Conservation (phyloP, 2,888 invertebrate species). For the Euplagia quadripunctaria region DNA sequence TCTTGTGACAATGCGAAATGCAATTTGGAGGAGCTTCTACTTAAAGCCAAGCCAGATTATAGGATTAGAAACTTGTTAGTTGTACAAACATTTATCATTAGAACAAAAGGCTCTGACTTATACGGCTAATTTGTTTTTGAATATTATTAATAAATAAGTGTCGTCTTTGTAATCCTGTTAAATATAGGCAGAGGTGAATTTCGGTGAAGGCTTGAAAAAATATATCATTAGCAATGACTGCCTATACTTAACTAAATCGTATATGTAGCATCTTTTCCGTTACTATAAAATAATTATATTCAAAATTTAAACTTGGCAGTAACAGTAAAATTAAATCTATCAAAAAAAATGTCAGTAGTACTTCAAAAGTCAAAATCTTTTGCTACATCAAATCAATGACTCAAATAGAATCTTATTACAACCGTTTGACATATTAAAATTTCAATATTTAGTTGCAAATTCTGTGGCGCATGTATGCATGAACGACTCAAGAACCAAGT, state of each 20-base stretch:
- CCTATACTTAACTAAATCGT: no score
- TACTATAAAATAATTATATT: no score
- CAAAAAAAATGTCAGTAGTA: not conserved
- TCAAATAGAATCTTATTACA: conserved; percentile 15
- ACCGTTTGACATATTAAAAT: conserved; percentile 46
- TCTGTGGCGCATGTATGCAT: conserved; percentile 29
- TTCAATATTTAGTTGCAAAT: conserved; percentile 53
- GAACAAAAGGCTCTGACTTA: conserved; percentile 24
- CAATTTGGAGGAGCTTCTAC: conserved; percentile 35
- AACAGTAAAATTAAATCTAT: not conserved
- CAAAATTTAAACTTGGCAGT: no score
- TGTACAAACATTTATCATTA: conserved; percentile 44
- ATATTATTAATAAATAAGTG: conserved; percentile 8
- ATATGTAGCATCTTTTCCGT: no score
- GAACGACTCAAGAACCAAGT: conserved; percentile 41
- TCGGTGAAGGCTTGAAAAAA: no score
- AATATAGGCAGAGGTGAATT: no score
- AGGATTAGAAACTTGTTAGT: conserved; percentile 46
- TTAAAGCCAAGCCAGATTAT: conserved; percentile 43
- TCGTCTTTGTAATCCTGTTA: no score
- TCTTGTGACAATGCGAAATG: conserved; percentile 47
- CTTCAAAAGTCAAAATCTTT: not conserved
- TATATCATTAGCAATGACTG: no score
- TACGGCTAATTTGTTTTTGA: conserved; percentile 23
- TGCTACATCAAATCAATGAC: not conserved